Percentiles rank a stretch among this genome's conserved stretches.
Conservation (phyloP, 2,113 vertebrate genomes). For the Phodopus roborovskii region DNA sequence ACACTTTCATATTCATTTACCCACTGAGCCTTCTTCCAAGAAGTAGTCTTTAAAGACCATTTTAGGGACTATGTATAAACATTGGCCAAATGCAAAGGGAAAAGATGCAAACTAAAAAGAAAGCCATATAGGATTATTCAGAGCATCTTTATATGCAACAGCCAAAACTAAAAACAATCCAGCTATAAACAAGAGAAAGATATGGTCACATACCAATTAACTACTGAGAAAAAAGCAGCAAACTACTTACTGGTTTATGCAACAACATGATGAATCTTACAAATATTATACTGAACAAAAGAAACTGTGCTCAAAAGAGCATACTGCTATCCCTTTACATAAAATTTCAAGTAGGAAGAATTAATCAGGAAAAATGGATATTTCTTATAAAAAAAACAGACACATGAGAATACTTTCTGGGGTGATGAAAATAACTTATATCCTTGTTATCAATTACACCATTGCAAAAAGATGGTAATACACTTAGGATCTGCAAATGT, state of each 20-base stretch:
- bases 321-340: neutral
- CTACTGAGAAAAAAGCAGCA: neutral
- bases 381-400: constrained; percentile 34
- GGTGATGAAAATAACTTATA: constrained; percentile 25
- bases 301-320: constrained; percentile 38
- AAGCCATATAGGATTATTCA: neutral
- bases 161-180: neutral
- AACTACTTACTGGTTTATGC: neutral
- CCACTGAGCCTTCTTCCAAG: neutral
- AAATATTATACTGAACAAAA: constrained; percentile 24
- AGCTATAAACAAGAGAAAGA: constrained; percentile 7
- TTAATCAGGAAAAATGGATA: neutral
- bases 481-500: neutral
- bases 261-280: neutral
- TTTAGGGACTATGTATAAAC: neutral
- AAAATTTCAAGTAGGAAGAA: neutral
- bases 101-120: neutral
- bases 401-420: neutral
- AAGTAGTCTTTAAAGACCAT: neutral
- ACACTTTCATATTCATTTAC: neutral
- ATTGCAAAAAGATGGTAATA: neutral
- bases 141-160: constrained; percentile 8
- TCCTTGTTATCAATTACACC: constrained; percentile 6
- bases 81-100: neutral
- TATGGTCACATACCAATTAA: neutral